A percentile compares a stretch with the other conserved stretches of the same genome.
These are phyloP conservation scores for Patiria pectinifera DNA, from an alignment of 53 echinoderm and acorn worm species.

Conservation along the genomic window DNA sequence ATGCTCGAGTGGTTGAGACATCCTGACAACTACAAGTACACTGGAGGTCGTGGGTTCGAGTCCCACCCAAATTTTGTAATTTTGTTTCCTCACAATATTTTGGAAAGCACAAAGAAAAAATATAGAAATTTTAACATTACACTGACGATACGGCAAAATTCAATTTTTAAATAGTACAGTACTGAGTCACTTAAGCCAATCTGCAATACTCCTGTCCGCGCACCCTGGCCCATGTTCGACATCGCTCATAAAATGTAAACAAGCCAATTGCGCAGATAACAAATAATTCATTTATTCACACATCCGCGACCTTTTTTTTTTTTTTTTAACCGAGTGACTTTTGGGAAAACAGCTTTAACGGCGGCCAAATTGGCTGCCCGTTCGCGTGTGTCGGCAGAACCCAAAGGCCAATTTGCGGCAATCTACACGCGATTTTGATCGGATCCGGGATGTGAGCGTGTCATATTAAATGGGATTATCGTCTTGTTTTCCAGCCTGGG, in stretches of 20 bases:
- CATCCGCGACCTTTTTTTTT: background rate
- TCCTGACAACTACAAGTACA: too few species aligned
- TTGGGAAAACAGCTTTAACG: slow-evolving; percentile 46
- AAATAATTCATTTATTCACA: background rate
- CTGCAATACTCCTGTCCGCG: background rate
- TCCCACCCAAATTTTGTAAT: too few species aligned
- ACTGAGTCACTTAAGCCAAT: background rate
- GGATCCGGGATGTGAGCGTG: background rate
- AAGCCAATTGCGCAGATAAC: slow-evolving; percentile 27
- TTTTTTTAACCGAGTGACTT: background rate
- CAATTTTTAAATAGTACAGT: too few species aligned
- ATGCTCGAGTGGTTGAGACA: too few species aligned
- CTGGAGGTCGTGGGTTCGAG: too few species aligned
- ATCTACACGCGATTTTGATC: slow-evolving; percentile 32
- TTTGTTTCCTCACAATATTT: too few species aligned
- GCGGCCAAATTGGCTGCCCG: background rate
- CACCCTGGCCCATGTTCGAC: background rate
- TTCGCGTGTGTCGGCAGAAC: slow-evolving; percentile 48
- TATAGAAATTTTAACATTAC: too few species aligned
- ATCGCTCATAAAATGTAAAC: background rate
- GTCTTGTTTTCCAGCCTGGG: background rate
- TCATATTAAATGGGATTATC: slow-evolving; percentile 56
- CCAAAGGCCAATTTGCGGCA: slow-evolving; percentile 43
- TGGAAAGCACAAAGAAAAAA: too few species aligned
- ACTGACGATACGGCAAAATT: too few species aligned